Evolutionary conservation across 2,888 invertebrate species (phyloP), one percentile per base, ranked within the genome.

Genomic region (Dolichopus griseipennis): DNA sequence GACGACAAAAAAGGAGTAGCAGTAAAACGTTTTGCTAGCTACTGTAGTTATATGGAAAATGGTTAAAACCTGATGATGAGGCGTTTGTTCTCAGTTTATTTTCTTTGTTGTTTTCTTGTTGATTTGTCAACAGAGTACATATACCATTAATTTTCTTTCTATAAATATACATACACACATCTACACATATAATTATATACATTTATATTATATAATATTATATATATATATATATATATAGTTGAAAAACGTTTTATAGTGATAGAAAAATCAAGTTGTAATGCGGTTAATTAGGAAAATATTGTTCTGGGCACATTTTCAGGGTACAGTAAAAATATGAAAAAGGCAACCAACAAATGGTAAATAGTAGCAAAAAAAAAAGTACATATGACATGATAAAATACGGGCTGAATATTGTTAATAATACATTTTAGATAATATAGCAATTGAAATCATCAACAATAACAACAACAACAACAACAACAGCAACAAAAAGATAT

Each of bases 211-310:
- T n/a, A n/a, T 33, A 34, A n/a, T 7, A 34, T 33, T 27, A 62
- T 62, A 10, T 33, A 18, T 33, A n/a, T 64, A 20, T 37, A 34
- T 15, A 52, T 52, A 37, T 5, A 37, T 37, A 2, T 7, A 12
- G 12, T 37, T 12, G 37, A 4, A 27, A 27, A 37, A 37, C 37
- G 12, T 37, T 37, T 37, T 37, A 37, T 37, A 18, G 52, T 52
- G 52, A 52, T 12, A 52, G 52, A 52, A 52, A 37, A 64, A 64
- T 64, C 37, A 34, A 65, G 43, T 43, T 74, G 73, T 73, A 74
- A 74, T 74, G 73, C 69, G 73, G 73, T 74, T 74, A 74, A 74
- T 74, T 74, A 74, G 73, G 73, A 73, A 73, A 74, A 74, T 74
- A 74, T 74, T 73, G 74, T 74, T 74, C 73, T 73, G 63, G 63